Percentiles rank a stretch among this genome's conserved stretches.
Evolutionary conservation across 2,888 invertebrate genomes (phyloP).

Genomic region (Tuta absoluta): DNA sequence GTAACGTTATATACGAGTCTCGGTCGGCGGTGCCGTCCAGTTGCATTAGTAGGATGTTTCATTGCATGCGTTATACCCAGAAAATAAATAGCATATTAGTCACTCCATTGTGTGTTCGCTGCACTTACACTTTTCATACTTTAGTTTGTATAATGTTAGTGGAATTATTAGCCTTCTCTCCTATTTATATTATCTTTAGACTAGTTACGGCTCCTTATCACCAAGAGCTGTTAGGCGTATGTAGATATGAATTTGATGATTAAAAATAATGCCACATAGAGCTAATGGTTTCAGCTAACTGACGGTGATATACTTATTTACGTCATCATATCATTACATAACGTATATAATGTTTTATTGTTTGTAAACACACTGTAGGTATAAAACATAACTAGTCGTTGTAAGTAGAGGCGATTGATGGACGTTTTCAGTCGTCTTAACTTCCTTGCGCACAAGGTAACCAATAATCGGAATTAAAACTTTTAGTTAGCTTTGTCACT

Average conservation of each 20-base stretch:
- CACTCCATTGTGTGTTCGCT: background rate
- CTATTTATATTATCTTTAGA: conserved; percentile 17
- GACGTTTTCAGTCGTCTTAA: background rate
- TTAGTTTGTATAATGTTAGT: conserved; percentile 19
- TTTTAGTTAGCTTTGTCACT: background rate
- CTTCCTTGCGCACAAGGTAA: conserved; percentile 14
- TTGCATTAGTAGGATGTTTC: background rate
- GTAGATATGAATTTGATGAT: conserved; percentile 8
- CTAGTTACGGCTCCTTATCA: conserved; percentile 14
- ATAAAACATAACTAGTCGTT: conserved; percentile 46
- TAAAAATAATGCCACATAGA: background rate
- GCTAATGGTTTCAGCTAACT: conserved; percentile 11
- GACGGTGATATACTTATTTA: conserved; percentile 39
- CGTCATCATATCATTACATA: conserved; percentile 54
- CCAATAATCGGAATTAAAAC: background rate
- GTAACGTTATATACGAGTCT: background rate
- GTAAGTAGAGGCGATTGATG: conserved; percentile 1
- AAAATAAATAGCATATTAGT: conserved; percentile 5
- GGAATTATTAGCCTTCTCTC: conserved; percentile 16
- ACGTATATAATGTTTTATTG: conserved; percentile 46
- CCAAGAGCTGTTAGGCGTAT: background rate
- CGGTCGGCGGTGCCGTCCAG: background rate
- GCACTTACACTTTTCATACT: conserved; percentile 14
- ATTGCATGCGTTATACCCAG: background rate
- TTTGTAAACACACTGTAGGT: conserved; percentile 46